These are phyloP conservation scores for Phasia obesa DNA, from an alignment of 2,888 invertebrate species.

Conservation along the genomic window DNA sequence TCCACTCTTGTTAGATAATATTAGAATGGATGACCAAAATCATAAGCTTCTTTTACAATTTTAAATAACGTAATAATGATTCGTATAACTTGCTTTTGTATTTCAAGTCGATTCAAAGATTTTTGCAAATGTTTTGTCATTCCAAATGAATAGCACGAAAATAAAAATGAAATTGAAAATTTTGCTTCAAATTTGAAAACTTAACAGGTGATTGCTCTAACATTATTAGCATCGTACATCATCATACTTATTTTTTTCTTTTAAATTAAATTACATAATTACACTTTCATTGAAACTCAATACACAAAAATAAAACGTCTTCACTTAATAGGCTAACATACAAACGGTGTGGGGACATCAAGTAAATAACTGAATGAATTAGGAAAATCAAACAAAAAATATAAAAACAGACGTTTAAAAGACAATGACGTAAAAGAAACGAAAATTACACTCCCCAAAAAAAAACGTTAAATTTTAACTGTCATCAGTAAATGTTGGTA, in stretches of 20 bases:
- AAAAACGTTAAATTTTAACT: too few relatives aligned
- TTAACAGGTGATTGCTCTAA: constrained; percentile 74
- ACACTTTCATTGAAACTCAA: neutral
- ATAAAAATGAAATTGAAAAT: constrained; percentile 25
- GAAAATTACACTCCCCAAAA: too few relatives aligned
- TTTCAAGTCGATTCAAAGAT: too few relatives aligned
- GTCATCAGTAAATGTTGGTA: too few relatives aligned
- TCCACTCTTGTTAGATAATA: too few relatives aligned
- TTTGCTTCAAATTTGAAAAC: constrained; percentile 70
- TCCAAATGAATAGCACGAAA: neutral
- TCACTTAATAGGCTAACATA: neutral
- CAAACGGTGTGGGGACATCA: neutral
- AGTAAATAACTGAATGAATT: too few relatives aligned
- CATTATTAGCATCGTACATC: constrained; percentile 67
- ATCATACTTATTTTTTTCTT: constrained; percentile 13
- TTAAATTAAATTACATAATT: neutral
- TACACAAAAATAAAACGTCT: neutral
- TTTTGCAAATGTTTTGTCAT: constrained; percentile 30
- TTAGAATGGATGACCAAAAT: too few relatives aligned
- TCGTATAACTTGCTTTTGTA: neutral
- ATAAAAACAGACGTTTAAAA: too few relatives aligned
- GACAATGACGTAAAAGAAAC: too few relatives aligned
- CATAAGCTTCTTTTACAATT: too few relatives aligned
- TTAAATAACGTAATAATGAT: neutral
- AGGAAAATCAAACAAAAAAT: too few relatives aligned